Evolutionary conservation across 2,113 vertebrate species (phyloP).

Genomic region (mouse (Mus musculus)): DNA sequence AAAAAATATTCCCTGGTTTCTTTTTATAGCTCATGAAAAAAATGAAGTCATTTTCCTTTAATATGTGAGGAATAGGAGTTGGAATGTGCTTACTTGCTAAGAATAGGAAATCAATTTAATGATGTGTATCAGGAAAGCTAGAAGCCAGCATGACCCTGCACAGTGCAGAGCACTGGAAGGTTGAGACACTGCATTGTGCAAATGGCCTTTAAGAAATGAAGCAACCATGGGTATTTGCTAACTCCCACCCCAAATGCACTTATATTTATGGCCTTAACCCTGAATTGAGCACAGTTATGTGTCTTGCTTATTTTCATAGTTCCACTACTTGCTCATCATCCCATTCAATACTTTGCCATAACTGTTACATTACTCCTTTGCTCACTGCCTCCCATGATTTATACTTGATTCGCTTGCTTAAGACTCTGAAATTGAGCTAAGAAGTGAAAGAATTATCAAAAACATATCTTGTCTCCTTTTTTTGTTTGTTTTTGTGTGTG

Average conservation of each 20-base stretch:
- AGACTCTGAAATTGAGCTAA: neutral
- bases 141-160: neutral
- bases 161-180: too few species aligned
- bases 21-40: constrained; percentile 35
- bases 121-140: neutral
- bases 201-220: neutral
- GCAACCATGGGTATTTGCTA: neutral
- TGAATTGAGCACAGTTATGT: neutral
- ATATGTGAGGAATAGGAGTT: constrained; percentile 41
- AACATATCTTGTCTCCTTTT: neutral
- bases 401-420: neutral
- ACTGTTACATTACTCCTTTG: neutral
- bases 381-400: neutral
- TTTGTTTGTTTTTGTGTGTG: too few species aligned
- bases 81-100: neutral
- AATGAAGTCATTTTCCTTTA: neutral
- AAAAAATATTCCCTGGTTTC: constrained; percentile 51
- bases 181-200: neutral
- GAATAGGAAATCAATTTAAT: neutral
- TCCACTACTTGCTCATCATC: neutral
- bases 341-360: neutral
- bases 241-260: neutral
- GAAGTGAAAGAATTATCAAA: neutral
- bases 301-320: neutral
- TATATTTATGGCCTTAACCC: neutral